Percentiles rank a stretch among this genome's conserved stretches.
These are phyloP conservation scores for Drosophila burlai DNA, from an alignment of 1,140 invertebrate genomes.

Conservation along the genomic window DNA sequence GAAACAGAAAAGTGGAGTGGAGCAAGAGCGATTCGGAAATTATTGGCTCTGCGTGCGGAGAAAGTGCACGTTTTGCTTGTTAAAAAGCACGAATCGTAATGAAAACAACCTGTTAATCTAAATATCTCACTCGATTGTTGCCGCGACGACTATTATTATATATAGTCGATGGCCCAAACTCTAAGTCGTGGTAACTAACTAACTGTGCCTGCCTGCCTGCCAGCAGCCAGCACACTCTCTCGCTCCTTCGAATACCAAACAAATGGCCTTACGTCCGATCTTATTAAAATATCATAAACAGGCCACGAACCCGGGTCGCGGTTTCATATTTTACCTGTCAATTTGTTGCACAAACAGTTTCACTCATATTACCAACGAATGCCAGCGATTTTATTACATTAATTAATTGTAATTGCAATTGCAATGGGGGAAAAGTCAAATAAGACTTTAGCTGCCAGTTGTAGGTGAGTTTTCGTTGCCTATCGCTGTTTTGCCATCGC, in stretches of 20 bases:
- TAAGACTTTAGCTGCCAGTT: conserved; percentile 1
- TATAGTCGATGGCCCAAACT: conserved; percentile 69
- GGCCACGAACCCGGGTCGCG: conserved; percentile 61
- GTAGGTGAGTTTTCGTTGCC: neutral
- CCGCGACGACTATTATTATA: conserved; percentile 74
- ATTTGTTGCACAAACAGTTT: conserved; percentile 66
- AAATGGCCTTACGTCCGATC: conserved; percentile 76
- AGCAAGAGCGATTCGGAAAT: conserved; percentile 62
- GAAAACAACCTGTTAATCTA: conserved; percentile 85
- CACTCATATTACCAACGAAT: conserved; percentile 35
- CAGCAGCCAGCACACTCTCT: conserved; percentile 37
- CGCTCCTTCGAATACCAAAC: conserved; percentile 52
- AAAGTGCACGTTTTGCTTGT: conserved; percentile 85
- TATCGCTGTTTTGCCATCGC: conserved; percentile 1
- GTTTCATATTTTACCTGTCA: conserved; percentile 75
- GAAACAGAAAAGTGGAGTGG: conserved; percentile 31
- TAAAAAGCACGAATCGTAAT: conserved; percentile 84
- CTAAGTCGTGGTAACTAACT: conserved; percentile 76
- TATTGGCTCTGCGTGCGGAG: conserved; percentile 85
- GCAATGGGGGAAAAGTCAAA: conserved; percentile 8
- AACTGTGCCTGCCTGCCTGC: conserved; percentile 42
- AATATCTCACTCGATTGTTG: conserved; percentile 85
- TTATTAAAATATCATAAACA: conserved; percentile 84
- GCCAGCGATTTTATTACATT: conserved; percentile 35
- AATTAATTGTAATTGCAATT: conserved; percentile 37